Base-by-base conservation (phyloP, 64 coral and sea anemone genomes). In the Dendronephthya gigantea region DNA sequence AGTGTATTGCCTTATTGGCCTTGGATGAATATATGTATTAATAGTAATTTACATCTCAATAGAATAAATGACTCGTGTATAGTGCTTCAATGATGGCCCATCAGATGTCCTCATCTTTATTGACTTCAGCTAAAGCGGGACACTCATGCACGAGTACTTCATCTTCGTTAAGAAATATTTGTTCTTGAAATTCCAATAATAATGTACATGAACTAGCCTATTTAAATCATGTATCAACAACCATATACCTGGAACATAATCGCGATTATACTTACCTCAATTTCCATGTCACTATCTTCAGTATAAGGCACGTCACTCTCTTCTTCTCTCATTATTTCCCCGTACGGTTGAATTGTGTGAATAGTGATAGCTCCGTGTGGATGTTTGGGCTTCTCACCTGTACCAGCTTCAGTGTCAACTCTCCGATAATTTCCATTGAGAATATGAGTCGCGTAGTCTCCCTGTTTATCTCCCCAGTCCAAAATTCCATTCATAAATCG, bases 391-490 rank as follows among this genome's bases (percentile, higher is more conserved):
- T 79, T 79, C 36, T 79, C 36, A 19, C 22, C 22, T 33, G 12
- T 79, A 9, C 2, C 19, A 8, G 19, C 5, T 15, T 34, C 72
- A 14, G 15, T 39, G 29, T 79, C 72, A 4, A 79, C 36, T 34
- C 72, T 79, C 36, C 37, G 72, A 79, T 79, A 79, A 34, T 34
- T 36, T 13, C 36, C 72, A 36, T 79, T 13, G 2, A 79, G 36
- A 36, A 79, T 36, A 34, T 36, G 36, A 79, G 72, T 34, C 19
- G 55, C 55, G 9, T 79, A 34, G 17, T 79, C 72, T 79, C 9
- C 15, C 29, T 79, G 32, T 35, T 79, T 79, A 34, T 79, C 72
- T 79, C 72, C 72, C 72, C 72, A 79, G 30, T 79, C 72, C 72
- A 79, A 19, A 36, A 79, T 79, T 35, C 72, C 31, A 33, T 79